Evolutionary conservation across 2,888 invertebrate genomes (phyloP).

Genomic region (Clanis bilineata): DNA sequence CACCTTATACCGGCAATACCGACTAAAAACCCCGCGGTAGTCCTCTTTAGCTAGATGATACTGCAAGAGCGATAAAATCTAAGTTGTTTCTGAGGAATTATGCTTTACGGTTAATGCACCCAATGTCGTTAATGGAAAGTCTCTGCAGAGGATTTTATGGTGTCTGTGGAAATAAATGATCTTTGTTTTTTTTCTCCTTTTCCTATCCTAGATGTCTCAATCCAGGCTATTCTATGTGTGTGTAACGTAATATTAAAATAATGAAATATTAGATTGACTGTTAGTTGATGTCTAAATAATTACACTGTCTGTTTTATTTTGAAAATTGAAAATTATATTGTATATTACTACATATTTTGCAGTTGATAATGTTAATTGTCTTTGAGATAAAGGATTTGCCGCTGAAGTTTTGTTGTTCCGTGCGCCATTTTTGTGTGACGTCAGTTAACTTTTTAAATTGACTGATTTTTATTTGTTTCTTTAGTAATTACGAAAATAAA

Average conservation of each 20-base stretch:
- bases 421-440: constrained; percentile 31
- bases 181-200: background rate
- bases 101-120: background rate
- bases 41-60: too few species aligned
- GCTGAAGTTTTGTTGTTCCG: constrained; percentile 37
- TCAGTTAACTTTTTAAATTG: constrained; percentile 20
- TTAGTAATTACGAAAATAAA: background rate
- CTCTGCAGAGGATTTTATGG: background rate
- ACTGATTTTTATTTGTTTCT: background rate
- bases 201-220: constrained; percentile 29
- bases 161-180: background rate
- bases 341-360: constrained; percentile 37
- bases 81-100: too few species aligned
- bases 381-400: constrained; percentile 48
- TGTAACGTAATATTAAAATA: constrained; percentile 34
- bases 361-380: constrained; percentile 59
- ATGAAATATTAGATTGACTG: constrained; percentile 53
- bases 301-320: constrained; percentile 53
- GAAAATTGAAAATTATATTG: constrained; percentile 15
- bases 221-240: constrained; percentile 29
- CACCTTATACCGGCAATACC: too few species aligned
- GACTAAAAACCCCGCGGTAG: too few species aligned
- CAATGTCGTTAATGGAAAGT: background rate
- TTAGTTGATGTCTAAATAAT: constrained; percentile 61
- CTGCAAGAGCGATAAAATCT: too few species aligned